These are phyloP conservation scores for Chauna torquata DNA, from an alignment of 2,113 vertebrate species.

Conservation along the genomic window DNA sequence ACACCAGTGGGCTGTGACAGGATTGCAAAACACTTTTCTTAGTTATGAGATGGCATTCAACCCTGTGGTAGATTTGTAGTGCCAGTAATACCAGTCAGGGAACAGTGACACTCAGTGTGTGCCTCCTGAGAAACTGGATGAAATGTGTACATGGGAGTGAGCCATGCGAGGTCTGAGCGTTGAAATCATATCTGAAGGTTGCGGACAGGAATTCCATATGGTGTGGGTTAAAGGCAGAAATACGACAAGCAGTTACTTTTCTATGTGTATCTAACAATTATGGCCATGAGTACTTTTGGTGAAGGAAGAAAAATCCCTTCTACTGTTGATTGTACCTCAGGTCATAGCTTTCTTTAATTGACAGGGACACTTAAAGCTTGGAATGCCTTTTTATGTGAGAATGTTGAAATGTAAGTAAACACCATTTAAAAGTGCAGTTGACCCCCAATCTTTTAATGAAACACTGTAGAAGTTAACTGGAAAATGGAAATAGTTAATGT, in stretches of 20 bases:
- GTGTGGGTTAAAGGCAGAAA: not conserved
- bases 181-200: not conserved
- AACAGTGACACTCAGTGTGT: not conserved
- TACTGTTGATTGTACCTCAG: not conserved
- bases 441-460: not conserved
- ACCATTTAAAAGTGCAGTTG: not conserved
- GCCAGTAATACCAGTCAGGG: not conserved
- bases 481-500: not conserved
- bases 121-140: not conserved
- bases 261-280: not conserved
- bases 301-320: not conserved
- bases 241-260: not conserved
- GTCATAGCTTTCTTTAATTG: not conserved
- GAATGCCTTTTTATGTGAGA: not conserved
- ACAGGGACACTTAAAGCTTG: not conserved
- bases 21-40: not conserved
- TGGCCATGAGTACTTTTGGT: not conserved
- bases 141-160: not conserved
- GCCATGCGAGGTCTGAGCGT: fast-evolving
- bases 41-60: not conserved
- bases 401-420: not conserved
- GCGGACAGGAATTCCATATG: not conserved
- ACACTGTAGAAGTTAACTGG: not conserved
- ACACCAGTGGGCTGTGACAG: not conserved
- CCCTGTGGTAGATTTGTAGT: not conserved